phyloP scores from a whole-genome alignment of 2,888 invertebrate genomes.

The Synergus umbraculus region DNA sequence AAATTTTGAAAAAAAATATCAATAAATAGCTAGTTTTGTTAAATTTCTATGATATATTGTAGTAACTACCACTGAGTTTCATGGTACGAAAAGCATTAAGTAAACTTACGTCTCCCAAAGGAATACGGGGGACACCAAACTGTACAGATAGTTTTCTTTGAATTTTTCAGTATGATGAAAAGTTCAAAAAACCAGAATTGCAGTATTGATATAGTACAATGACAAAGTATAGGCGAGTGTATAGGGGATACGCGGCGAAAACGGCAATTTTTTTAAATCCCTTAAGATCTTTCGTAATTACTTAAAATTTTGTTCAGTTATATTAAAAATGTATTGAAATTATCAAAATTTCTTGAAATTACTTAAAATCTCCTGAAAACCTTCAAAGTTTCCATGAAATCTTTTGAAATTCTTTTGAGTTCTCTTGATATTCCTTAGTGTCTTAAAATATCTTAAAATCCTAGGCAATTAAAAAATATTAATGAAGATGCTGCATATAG shows the following conservation, averaged over 20 bases:
- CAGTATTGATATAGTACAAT: background rate
- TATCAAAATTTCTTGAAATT: no score
- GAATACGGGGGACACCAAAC: background rate
- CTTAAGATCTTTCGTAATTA: no score
- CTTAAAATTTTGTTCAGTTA: no score
- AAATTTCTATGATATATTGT: background rate
- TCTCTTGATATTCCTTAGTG: no score
- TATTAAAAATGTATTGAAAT: no score
- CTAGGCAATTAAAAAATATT: background rate
- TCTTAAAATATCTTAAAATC: no score
- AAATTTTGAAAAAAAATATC: conserved; percentile 5
- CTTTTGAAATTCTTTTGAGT: no score
- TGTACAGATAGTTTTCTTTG: background rate
- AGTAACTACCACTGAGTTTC: background rate
- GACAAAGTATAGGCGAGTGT: no score
- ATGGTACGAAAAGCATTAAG: background rate
- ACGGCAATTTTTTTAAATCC: no score
- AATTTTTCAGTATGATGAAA: background rate
- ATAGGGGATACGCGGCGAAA: no score
- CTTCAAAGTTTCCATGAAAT: no score
- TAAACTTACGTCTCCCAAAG: background rate
- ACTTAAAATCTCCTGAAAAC: no score
- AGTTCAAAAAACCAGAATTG: background rate
- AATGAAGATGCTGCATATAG: background rate
- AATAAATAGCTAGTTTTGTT: background rate